Percentiles rank a stretch among this genome's conserved stretches.
phyloP scores from a whole-genome alignment of 2,888 invertebrate species.

The Scotopteryx bipunctaria region DNA sequence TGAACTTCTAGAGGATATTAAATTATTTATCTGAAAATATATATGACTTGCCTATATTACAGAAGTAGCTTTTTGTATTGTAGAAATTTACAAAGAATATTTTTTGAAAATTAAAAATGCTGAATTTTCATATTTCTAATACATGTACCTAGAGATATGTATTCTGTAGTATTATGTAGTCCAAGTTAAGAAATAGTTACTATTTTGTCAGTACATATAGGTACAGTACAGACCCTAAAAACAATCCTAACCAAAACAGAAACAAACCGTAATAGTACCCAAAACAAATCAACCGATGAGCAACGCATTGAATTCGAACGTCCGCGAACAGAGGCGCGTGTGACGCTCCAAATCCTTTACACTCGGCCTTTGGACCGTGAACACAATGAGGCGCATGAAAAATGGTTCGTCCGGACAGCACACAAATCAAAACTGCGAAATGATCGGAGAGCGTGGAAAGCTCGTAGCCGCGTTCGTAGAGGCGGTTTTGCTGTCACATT shows the following conservation, averaged over 20 bases:
- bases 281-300: constrained; percentile 40
- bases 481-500: background rate
- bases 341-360: constrained; percentile 54
- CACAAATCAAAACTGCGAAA: constrained; percentile 74
- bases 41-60: too few relatives aligned
- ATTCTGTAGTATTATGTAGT: too few relatives aligned
- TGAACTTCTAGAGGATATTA: too few relatives aligned
- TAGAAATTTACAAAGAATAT: too few relatives aligned
- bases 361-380: constrained; percentile 54
- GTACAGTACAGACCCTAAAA: background rate
- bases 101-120: background rate
- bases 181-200: too few relatives aligned
- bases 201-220: background rate
- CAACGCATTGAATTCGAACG: constrained; percentile 48
- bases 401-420: constrained; percentile 62
- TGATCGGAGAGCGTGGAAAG: constrained; percentile 35
- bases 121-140: too few relatives aligned
- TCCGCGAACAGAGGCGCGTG: constrained; percentile 50
- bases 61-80: too few relatives aligned
- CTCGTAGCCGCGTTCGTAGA: background rate
- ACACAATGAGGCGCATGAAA: constrained; percentile 73
- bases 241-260: too few relatives aligned
- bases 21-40: too few relatives aligned
- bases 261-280: constrained; percentile 6
- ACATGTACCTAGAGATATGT: too few relatives aligned